These are phyloP conservation scores for Phaonia tiefii DNA, from an alignment of 2,888 invertebrate species.

Conservation along the genomic window DNA sequence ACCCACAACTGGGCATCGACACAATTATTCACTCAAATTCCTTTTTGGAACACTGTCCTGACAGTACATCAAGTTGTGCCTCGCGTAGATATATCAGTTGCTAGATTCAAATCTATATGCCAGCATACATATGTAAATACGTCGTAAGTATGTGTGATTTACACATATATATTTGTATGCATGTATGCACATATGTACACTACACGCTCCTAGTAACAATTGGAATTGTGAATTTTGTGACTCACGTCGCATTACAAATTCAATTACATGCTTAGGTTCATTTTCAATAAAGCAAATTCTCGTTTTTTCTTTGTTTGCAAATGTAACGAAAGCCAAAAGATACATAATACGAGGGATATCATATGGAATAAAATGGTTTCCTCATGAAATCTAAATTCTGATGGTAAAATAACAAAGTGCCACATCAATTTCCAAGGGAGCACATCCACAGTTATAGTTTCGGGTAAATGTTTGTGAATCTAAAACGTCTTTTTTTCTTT, in stretches of 20 bases:
- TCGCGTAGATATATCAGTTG: too few species aligned
- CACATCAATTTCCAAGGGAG: constrained; percentile 37
- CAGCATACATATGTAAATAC: neutral
- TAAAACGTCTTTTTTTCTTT: neutral
- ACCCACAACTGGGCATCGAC: too few species aligned
- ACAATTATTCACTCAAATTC: too few species aligned
- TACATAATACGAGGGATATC: constrained; percentile 60
- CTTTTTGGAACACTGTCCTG: neutral
- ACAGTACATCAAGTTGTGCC: neutral
- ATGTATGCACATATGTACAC: neutral
- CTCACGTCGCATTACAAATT: constrained; percentile 77
- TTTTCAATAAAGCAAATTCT: constrained; percentile 71
- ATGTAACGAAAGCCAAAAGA: constrained; percentile 74
- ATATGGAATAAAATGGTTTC: constrained; percentile 16
- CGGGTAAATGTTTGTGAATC: neutral
- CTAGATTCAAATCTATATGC: neutral
- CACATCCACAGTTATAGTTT: neutral
- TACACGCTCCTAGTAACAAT: constrained; percentile 28
- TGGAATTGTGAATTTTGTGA: constrained; percentile 72
- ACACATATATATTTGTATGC: neutral
- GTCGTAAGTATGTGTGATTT: too few species aligned
- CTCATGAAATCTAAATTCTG: constrained; percentile 44
- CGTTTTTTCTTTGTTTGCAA: constrained; percentile 70
- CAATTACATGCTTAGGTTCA: constrained; percentile 79
- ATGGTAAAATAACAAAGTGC: constrained; percentile 55